Evolutionary conservation across 2,888 invertebrate species (phyloP).

Genomic region (Stramonita haemastoma): DNA sequence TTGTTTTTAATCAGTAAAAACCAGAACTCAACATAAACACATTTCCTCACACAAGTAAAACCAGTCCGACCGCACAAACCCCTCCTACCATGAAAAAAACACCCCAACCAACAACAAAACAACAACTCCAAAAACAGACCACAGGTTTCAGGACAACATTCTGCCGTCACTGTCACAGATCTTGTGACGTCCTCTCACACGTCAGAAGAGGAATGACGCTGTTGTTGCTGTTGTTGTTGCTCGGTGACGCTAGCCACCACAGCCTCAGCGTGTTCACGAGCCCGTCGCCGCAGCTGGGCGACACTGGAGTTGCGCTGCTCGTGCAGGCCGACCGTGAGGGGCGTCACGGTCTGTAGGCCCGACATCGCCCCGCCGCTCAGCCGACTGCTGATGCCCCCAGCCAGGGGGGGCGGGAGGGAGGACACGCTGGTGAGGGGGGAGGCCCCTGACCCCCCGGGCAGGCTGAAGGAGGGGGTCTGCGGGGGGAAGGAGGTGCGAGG

Average conservation of each 20-base stretch:
- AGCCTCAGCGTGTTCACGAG: constrained; percentile 96
- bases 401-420: constrained; percentile 15
- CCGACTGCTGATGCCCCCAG: not conserved
- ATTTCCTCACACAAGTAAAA: too few relatives aligned
- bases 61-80: too few relatives aligned
- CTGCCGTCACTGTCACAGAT: not conserved
- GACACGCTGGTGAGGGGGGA: constrained; percentile 28
- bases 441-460: constrained; percentile 13
- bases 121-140: not conserved
- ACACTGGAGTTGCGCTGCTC: constrained; percentile 91
- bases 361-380: not conserved
- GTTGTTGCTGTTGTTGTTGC: constrained; percentile 11
- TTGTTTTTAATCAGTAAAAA: too few relatives aligned
- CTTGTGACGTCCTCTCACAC: not conserved
- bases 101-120: not conserved
- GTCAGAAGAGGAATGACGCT: not conserved
- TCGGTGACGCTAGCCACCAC: constrained; percentile 76
- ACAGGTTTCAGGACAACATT: not conserved
- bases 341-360: not conserved
- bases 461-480: constrained; percentile 42
- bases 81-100: not conserved
- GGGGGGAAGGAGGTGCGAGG: constrained; percentile 42
- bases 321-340: constrained; percentile 51
- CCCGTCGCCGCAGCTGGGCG: constrained; percentile 93
- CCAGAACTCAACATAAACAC: too few relatives aligned